A percentile compares a stretch with the other conserved stretches of the same genome.
These are phyloP conservation scores for Apistogramma diplotaenia DNA, from an alignment of 2,113 vertebrate genomes.

Conservation along the genomic window DNA sequence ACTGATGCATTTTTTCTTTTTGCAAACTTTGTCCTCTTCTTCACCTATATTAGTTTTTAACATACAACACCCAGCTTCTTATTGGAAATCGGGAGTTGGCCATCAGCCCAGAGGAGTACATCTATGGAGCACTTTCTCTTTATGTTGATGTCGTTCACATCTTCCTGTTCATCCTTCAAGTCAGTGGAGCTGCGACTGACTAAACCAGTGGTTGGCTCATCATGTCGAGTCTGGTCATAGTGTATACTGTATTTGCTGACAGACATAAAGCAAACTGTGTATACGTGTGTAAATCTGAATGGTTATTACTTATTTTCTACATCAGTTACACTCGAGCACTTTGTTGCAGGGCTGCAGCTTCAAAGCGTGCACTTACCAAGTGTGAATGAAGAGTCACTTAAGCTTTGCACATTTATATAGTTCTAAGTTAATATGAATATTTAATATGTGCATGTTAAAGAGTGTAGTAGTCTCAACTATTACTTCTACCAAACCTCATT, in stretches of 20 bases:
- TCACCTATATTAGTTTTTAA: constrained; percentile 82
- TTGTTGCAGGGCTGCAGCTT: background rate
- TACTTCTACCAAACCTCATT: background rate
- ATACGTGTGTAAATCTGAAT: background rate
- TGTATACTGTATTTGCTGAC: background rate
- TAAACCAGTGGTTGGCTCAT: background rate
- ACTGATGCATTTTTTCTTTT: background rate
- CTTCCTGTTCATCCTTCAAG: constrained; percentile 89
- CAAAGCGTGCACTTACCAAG: background rate
- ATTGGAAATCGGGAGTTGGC: constrained; percentile 89
- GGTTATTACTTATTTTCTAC: background rate
- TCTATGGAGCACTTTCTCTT: constrained; percentile 90
- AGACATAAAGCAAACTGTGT: background rate
- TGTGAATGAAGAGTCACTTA: background rate
- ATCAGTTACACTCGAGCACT: constrained; percentile 40
- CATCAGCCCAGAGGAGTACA: constrained; percentile 90
- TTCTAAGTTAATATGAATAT: background rate
- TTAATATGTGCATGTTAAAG: background rate
- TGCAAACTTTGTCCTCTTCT: background rate
- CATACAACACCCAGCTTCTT: constrained; percentile 93
- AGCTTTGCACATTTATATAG: background rate
- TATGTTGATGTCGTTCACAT: constrained; percentile 92
- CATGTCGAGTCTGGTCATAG: background rate
- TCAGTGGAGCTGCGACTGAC: constrained; percentile 76
- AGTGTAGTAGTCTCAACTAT: background rate